Conservation (phyloP, 1,140 invertebrate species). For the Thaumatotibia leucotreta region DNA sequence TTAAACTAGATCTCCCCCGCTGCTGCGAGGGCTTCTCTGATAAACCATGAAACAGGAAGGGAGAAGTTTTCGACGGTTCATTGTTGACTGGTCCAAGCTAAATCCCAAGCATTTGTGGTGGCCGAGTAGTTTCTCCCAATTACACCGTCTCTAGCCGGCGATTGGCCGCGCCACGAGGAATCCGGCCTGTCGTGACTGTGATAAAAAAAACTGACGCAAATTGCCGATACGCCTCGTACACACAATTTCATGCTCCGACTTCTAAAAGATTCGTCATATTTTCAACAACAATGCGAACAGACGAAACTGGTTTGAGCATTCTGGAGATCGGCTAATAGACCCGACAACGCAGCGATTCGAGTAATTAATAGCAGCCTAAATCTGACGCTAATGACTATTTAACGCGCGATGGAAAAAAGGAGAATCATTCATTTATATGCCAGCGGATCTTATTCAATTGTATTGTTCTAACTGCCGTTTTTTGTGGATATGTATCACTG, state of each 20-base stretch:
- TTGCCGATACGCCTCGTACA: conserved; percentile 73
- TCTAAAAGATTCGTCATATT: conserved; percentile 67
- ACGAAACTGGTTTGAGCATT: conserved; percentile 35
- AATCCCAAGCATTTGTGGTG: conserved; percentile 64
- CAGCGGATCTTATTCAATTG: conserved; percentile 30
- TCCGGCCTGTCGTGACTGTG: conserved; percentile 71
- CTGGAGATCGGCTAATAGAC: conserved; percentile 3
- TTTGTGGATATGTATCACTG: conserved; percentile 39
- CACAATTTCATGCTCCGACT: conserved; percentile 71
- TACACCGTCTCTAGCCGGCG: conserved; percentile 65
- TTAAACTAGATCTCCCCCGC: conserved; percentile 36
- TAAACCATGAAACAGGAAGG: conserved; percentile 10
- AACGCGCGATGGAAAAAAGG: conserved; percentile 34
- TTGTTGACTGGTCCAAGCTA: conserved; percentile 38
- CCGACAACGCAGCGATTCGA: conserved; percentile 20
- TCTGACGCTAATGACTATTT: conserved; percentile 42
- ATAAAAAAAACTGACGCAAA: conserved; percentile 74
- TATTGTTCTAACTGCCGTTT: conserved; percentile 45
- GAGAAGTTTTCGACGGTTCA: conserved; percentile 48
- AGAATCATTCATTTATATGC: conserved; percentile 24
- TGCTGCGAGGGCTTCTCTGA: conserved; percentile 12
- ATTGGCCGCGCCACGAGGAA: conserved; percentile 65
- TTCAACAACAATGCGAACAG: conserved; percentile 44
- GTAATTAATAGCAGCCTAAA: conserved; percentile 37
- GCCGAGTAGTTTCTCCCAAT: conserved; percentile 69